Conservation (phyloP, 2,888 invertebrate genomes). For the Eupithecia dodoneata region DNA sequence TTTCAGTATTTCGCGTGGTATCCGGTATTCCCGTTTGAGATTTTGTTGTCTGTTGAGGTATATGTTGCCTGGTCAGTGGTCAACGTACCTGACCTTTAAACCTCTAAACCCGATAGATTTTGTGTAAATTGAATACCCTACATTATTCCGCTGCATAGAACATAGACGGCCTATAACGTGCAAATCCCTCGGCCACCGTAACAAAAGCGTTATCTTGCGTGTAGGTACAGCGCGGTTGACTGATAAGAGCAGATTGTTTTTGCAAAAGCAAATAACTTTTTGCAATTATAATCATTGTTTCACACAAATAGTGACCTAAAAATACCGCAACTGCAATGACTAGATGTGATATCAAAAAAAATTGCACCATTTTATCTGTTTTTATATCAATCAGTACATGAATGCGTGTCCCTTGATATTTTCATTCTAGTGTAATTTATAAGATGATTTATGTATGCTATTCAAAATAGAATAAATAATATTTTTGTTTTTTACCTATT, state of each 20-base stretch:
- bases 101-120: conserved; percentile 49
- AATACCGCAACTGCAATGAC: background rate
- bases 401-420: background rate
- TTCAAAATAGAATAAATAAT: background rate
- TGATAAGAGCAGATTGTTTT: conserved; percentile 40
- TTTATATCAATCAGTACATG: too few species aligned
- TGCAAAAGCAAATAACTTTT: conserved; percentile 23
- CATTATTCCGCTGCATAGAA: conserved; percentile 5
- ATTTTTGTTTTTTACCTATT: too few species aligned
- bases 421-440: background rate
- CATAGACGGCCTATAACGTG: conserved; percentile 21
- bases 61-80: conserved; percentile 58
- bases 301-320: conserved; percentile 2
- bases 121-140: background rate
- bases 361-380: too few species aligned
- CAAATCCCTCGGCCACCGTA: conserved; percentile 21
- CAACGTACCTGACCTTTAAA: conserved; percentile 55
- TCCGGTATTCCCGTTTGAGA: conserved; percentile 80
- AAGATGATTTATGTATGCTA: background rate
- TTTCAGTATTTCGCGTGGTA: conserved; percentile 55
- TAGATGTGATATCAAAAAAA: background rate
- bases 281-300: conserved; percentile 1
- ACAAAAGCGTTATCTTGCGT: conserved; percentile 32
- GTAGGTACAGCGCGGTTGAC: conserved; percentile 24
- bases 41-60: conserved; percentile 65